A percentile compares a stretch with the other conserved stretches of the same genome.
Evolutionary conservation across 2,797 vertebrate species (phyloP).

Genomic region (Pseudochirops corinnae): DNA sequence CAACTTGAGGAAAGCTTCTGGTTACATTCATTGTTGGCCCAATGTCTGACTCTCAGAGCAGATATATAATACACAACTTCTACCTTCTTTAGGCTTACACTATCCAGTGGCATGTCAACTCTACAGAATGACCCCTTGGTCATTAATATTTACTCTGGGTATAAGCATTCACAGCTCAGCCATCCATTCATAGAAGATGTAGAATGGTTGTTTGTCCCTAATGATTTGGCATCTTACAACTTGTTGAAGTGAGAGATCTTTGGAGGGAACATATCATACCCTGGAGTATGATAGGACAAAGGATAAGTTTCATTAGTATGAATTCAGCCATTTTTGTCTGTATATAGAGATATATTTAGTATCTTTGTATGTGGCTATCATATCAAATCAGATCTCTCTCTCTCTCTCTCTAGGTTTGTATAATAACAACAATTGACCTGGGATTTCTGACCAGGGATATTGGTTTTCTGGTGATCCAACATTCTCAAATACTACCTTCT

Average conservation of each 20-base stretch:
- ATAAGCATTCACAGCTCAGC: neutral
- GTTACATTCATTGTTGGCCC: neutral
- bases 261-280: neutral
- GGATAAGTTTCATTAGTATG: neutral
- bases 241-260: neutral
- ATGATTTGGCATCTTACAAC: neutral
- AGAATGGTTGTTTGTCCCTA: neutral
- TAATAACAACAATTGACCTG: fast-evolving
- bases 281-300: neutral
- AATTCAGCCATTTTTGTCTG: neutral
- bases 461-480: too few relatives aligned
- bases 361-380: neutral
- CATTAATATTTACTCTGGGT: neutral
- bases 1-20: neutral
- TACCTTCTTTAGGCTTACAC: neutral
- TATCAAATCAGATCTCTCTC: neutral
- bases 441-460: too few relatives aligned
- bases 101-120: neutral
- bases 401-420: neutral
- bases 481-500: neutral
- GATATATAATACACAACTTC: neutral
- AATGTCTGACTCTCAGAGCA: neutral
- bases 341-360: neutral
- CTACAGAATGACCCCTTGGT: neutral
- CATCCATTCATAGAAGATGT: neutral